Base-by-base conservation (phyloP, 1,140 invertebrate genomes). In the Eriocheir sinensis region DNA sequence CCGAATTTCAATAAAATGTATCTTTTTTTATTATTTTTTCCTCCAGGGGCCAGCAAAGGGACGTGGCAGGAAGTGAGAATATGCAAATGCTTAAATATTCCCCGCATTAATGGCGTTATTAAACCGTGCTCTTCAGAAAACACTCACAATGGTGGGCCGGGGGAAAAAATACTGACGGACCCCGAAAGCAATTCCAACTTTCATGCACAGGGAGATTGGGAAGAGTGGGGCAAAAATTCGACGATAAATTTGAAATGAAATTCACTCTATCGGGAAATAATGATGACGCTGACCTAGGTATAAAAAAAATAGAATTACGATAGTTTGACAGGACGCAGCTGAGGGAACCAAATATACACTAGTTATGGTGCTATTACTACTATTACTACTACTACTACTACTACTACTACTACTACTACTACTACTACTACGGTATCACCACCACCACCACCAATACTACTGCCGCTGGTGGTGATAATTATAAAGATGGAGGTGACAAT, bases 1-100 rank as follows among this genome's bases (percentile, higher is more conserved):
- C 30, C 34, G 41, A n/a, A 89, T 89, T 89, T 48, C 88, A 53
- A 32, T 72, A 72, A 72, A 72, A 72, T 72, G 60, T n/a, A n/a
- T 72, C 60, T n/a, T 21, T 72, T 72, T 72, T n/a, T 72, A 72
- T 72, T 72, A 72, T 72, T 72, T 72, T 72, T 72, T 12, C n/a
- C 8, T n/a, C 60, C 2, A 53, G 60, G 60, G 21, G 48, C 48
- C 21, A n/a, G 60, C 21, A 4, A n/a, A 72, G 48, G 21, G 21
- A 53, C 48, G 48, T 53, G 48, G 48, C 48, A 21, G 48, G 60
- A n/a, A 72, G 60, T 27, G 60, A 72, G 60, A 72, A n/a, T 72
- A 72, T 72, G 60, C 60, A 72, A 72, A 72, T 72, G 60, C 60
- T 72, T 27, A 72, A 72, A 72, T 72, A 72, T 72, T 72, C 60